Percentiles rank a stretch among this genome's conserved stretches.
These are phyloP conservation scores for Tapera naevia DNA, from an alignment of 2,797 vertebrate species.

Conservation along the genomic window DNA sequence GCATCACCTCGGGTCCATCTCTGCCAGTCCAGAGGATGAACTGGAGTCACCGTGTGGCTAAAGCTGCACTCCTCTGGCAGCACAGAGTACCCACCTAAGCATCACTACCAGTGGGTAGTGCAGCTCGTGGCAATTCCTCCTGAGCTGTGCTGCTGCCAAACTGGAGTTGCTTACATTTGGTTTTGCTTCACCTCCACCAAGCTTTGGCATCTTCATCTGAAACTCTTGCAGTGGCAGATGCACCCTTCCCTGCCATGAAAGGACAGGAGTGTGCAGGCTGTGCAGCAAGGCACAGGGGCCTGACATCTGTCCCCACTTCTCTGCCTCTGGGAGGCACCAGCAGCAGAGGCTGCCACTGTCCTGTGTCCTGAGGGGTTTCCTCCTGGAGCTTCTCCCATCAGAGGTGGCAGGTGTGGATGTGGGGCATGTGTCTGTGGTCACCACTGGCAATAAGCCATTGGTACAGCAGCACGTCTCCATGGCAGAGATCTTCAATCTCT, in stretches of 20 bases:
- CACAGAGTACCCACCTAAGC: background rate
- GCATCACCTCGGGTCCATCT: background rate
- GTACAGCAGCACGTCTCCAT: background rate
- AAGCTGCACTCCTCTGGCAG: background rate
- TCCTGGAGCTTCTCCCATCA: background rate
- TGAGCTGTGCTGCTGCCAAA: background rate
- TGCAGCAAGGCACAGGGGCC: background rate
- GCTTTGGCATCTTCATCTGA: background rate
- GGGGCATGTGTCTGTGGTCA: background rate
- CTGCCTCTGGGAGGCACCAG: background rate
- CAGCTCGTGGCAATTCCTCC: background rate
- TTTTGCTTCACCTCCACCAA: background rate
- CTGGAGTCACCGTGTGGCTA: background rate
- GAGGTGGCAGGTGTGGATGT: fast-evolving
- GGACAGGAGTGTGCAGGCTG: background rate
- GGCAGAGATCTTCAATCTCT: background rate
- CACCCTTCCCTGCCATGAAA: fast-evolving
- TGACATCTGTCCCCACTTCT: background rate
- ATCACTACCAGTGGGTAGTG: fast-evolving
- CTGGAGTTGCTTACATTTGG: background rate
- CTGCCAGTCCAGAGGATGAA: background rate
- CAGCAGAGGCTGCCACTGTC: background rate
- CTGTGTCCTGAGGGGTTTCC: background rate
- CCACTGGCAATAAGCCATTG: background rate
- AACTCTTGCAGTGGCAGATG: background rate